Evolutionary conservation across 2,113 vertebrate genomes (phyloP).

Genomic region (Apteryx mantelli): DNA sequence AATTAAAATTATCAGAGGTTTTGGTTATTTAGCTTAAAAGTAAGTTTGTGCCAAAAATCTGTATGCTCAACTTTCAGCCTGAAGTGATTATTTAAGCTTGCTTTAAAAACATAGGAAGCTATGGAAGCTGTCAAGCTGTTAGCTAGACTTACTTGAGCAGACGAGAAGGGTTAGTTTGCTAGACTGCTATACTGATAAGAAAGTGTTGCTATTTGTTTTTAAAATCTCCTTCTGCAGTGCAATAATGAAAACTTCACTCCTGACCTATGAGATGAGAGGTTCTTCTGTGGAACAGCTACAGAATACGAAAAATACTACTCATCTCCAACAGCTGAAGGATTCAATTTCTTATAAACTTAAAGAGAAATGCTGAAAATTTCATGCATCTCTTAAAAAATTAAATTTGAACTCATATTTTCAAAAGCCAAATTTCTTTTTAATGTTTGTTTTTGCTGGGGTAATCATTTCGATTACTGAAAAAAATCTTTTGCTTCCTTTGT

Average conservation of each 20-base stretch:
- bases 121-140: slow-evolving; percentile 40
- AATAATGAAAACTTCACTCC: background rate
- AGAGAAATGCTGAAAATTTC: background rate
- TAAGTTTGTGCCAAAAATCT: background rate
- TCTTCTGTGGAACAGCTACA: background rate
- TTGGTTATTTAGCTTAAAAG: background rate
- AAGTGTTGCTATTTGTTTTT: background rate
- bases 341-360: background rate
- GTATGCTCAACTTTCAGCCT: background rate
- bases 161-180: background rate
- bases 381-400: background rate
- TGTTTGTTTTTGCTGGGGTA: too few relatives aligned
- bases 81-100: background rate
- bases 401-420: background rate
- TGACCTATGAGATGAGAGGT: background rate
- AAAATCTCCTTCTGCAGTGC: background rate
- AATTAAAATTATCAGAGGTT: background rate
- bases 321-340: accelerated
- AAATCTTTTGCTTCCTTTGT: background rate
- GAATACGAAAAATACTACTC: background rate
- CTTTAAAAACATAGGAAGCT: background rate
- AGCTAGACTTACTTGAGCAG: background rate
- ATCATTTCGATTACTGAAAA: background rate
- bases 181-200: background rate
- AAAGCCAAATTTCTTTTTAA: background rate